A percentile compares a stretch with the other conserved stretches of the same genome.
These are phyloP conservation scores for Dipodomys spectabilis DNA, from an alignment of 2,113 vertebrate genomes.

Conservation along the genomic window DNA sequence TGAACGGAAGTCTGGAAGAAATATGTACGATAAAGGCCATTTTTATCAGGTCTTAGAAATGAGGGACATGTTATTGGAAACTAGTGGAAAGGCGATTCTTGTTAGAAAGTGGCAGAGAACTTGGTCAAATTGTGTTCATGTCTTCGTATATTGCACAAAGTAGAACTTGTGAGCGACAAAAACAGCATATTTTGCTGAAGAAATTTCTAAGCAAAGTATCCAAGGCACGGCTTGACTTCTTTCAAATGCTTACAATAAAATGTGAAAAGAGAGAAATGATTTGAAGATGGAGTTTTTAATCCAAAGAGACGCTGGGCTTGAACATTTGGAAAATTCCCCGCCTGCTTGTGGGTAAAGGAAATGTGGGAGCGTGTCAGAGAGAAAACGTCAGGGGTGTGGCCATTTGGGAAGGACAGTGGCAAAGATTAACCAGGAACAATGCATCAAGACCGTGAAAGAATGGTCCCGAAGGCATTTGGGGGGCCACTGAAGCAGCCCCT, in stretches of 20 bases:
- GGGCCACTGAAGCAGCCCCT: not conserved
- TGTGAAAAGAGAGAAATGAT: constrained; percentile 11
- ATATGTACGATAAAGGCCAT: not conserved
- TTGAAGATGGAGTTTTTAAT: constrained; percentile 49
- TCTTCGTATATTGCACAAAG: not conserved
- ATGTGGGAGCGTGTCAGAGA: not conserved
- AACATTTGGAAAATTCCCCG: not conserved
- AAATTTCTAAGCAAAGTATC: constrained; percentile 4
- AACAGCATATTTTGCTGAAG: constrained; percentile 4
- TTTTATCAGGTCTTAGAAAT: not conserved
- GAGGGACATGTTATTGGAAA: not conserved
- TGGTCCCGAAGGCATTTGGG: not conserved
- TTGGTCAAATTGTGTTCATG: not conserved
- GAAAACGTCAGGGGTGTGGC: not conserved
- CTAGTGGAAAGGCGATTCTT: not conserved
- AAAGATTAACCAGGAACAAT: not conserved
- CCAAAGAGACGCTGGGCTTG: constrained; percentile 7
- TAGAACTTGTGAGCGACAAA: not conserved
- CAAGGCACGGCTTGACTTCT: not conserved
- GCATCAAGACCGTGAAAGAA: not conserved
- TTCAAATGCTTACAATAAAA: not conserved
- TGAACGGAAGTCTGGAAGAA: not conserved
- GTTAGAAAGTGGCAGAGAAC: not conserved
- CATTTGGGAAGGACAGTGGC: not conserved
- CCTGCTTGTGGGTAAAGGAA: not conserved